A percentile compares a stretch with the other conserved stretches of the same genome.
phyloP scores from a whole-genome alignment of 2,888 invertebrate species.

The Polydrusus cervinus region DNA sequence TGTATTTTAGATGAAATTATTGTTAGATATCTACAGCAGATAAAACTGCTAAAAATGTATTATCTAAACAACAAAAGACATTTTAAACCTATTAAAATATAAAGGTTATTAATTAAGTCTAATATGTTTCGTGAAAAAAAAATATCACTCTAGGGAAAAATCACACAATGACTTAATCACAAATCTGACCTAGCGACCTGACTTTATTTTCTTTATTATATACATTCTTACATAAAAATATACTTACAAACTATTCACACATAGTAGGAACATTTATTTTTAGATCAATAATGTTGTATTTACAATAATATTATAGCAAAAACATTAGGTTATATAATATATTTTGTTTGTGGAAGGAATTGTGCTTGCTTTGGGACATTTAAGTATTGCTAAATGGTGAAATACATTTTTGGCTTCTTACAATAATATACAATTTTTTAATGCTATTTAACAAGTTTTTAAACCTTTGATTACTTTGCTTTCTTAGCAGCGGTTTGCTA shows the following conservation, averaged over 20 bases:
- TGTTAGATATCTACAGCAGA: no score
- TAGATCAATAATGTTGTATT: constrained; percentile 58
- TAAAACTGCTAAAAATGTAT: no score
- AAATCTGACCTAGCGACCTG: constrained; percentile 19
- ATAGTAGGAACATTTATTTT: constrained; percentile 66
- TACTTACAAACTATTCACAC: constrained; percentile 62
- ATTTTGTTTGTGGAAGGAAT: constrained; percentile 57
- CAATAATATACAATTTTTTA: constrained; percentile 14
- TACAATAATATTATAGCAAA: constrained; percentile 60
- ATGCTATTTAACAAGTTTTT: constrained; percentile 10
- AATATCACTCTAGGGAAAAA: no score
- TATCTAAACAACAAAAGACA: no score
- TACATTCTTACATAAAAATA: constrained; percentile 61
- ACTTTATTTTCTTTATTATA: constrained; percentile 48
- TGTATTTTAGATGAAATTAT: no score
- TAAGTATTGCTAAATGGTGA: constrained; percentile 54
- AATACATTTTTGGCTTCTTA: constrained; percentile 44
- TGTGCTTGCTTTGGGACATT: constrained; percentile 60
- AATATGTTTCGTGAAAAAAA: no score
- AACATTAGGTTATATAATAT: constrained; percentile 54
- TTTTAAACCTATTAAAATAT: no score
- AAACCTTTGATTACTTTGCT: neutral
- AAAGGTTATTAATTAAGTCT: no score
- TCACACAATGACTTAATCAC: no score
- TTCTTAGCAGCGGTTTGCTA: neutral